These are phyloP conservation scores for Clarias platycephalus DNA, from an alignment of 2,797 vertebrate genomes.

Conservation along the genomic window DNA sequence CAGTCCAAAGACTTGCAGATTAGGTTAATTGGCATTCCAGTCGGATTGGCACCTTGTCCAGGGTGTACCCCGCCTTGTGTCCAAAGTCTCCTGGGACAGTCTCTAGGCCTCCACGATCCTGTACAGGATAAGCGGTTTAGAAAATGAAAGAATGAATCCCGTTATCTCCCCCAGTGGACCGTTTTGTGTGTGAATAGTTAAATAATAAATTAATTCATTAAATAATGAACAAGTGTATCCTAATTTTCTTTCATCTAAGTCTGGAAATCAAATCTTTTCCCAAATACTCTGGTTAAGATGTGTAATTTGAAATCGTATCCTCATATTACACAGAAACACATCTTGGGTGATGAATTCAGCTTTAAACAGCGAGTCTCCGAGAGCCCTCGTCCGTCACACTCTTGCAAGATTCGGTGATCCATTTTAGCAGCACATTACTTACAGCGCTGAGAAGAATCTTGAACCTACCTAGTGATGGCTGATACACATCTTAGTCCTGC, in stretches of 20 bases:
- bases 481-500: background rate
- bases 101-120: too few relatives aligned
- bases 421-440: background rate
- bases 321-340: background rate
- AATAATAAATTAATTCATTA: too few relatives aligned
- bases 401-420: background rate
- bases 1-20: too few relatives aligned
- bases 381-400: background rate
- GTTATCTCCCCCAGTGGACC: too few relatives aligned
- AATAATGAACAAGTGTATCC: background rate
- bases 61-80: too few relatives aligned
- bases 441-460: background rate
- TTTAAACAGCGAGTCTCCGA: background rate
- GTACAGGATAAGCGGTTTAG: too few relatives aligned
- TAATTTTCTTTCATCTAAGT: background rate
- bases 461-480: background rate
- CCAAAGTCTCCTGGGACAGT: too few relatives aligned
- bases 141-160: too few relatives aligned
- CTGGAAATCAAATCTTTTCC: background rate
- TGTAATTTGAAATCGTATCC: background rate
- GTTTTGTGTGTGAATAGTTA: too few relatives aligned
- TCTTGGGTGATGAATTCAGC: background rate
- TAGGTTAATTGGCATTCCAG: too few relatives aligned
- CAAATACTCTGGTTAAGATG: background rate
- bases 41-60: too few relatives aligned